Conservation (phyloP, 1,140 invertebrate genomes). For the Aphelenchoides fujianensis region DNA sequence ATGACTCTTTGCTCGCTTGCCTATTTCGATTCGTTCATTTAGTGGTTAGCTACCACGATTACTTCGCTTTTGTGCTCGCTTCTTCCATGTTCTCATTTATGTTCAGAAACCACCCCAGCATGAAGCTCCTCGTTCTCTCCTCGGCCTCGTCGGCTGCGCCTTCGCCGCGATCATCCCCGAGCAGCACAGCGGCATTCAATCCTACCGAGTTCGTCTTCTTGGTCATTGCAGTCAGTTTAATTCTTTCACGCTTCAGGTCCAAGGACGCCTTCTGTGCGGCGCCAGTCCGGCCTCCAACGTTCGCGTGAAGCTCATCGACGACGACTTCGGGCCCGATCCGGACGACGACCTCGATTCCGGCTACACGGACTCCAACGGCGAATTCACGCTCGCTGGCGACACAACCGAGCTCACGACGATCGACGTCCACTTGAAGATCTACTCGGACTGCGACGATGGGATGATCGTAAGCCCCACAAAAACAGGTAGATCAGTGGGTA, state of each 20-base stretch:
- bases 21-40: conserved; percentile 2
- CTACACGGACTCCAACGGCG: conserved; percentile 52
- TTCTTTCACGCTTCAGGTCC: conserved; percentile 48
- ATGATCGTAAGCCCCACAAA: conserved; percentile 39
- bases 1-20: too few relatives aligned
- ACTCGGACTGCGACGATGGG: conserved; percentile 61
- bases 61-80: background rate
- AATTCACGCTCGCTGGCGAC: conserved; percentile 50
- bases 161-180: conserved; percentile 45
- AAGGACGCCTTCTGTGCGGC: conserved; percentile 53
- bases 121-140: conserved; percentile 24
- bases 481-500: background rate
- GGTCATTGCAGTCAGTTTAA: conserved; percentile 26
- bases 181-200: conserved; percentile 52
- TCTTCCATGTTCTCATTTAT: conserved; percentile 14
- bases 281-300: conserved; percentile 52
- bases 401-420: conserved; percentile 60
- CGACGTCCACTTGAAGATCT: conserved; percentile 60
- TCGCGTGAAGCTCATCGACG: conserved; percentile 59
- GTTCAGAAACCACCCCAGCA: conserved; percentile 3
- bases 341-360: conserved; percentile 56
- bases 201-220: conserved; percentile 46
- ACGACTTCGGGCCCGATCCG: conserved; percentile 59
- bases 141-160: conserved; percentile 7
- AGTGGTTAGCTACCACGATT: conserved; percentile 11